Percentiles rank a stretch among this genome's conserved stretches.
phyloP scores from a whole-genome alignment of 2,797 vertebrate genomes.

The Alca torda region DNA sequence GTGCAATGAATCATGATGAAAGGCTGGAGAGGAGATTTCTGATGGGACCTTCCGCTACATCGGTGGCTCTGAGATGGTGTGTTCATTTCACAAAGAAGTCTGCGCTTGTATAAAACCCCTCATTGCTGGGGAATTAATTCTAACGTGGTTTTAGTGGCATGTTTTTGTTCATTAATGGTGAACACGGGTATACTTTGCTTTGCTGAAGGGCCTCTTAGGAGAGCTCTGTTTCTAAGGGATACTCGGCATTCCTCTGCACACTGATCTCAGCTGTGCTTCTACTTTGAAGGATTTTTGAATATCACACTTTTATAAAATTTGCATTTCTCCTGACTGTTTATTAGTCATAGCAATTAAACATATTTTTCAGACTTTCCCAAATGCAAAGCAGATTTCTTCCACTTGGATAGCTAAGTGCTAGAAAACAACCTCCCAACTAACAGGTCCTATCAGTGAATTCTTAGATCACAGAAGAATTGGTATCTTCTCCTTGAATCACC shows the following conservation, averaged over 20 bases:
- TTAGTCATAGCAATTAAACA: not conserved
- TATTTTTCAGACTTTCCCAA: not conserved
- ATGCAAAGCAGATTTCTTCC: not conserved
- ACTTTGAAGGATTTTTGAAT: not conserved
- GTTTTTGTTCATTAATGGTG: not conserved
- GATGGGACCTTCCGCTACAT: not conserved
- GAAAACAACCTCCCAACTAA: not conserved
- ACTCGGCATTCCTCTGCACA: not conserved
- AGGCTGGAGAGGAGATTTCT: constrained; percentile 20
- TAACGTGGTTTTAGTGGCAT: not conserved
- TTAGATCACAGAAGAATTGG: not conserved
- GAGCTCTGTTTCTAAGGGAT: not conserved
- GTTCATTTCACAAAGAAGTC: not conserved
- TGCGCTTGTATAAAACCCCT: not conserved
- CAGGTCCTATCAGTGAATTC: not conserved
- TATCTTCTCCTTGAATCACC: not conserved
- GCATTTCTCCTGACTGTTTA: not conserved
- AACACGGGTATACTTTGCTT: not conserved
- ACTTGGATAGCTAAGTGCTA: not conserved
- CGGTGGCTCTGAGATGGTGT: not conserved
- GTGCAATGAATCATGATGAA: not conserved
- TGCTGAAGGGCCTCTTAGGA: not conserved
- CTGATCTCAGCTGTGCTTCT: not conserved
- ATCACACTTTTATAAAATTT: not conserved
- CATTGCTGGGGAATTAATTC: not conserved